Evolutionary conservation across 2,888 invertebrate genomes (phyloP), one percentile per base, ranked within the genome.

Genomic region (Epistrophe grossulariae): DNA sequence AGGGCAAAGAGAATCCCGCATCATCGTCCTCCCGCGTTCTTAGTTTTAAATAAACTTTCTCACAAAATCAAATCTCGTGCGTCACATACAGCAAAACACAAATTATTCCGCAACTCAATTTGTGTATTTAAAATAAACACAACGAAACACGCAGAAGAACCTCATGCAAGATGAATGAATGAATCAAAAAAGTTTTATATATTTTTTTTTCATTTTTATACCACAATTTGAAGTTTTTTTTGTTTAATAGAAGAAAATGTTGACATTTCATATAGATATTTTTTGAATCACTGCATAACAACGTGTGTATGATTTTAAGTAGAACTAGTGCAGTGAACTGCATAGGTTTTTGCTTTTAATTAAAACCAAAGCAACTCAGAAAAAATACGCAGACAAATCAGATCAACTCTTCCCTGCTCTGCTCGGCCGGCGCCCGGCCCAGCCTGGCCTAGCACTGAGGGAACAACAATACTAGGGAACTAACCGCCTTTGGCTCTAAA

Each of bases 321-420:
- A 50, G 24, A 73, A 59, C 40, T 72, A 55, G 81, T 81, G 62
- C 81, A 81, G 68, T 81, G 77, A 81, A 85, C 77, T 81, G 81
- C 78, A 81, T 57, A 73, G 55, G 73, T 78, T 78, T n/a, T 43
- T 57, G 4, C 78, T 85, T 82, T 85, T 78, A 81, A 78, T 85
- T 73, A 85, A 81, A 81, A 77, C 77, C 78, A 81, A 77, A 70
- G 71, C 70, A 74, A 55, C 31, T 74, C 70, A 50, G 57, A 70
- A 64, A n/a, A 70, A 57, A 62, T 43, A 84, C 84, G 77, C 66
- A 80, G 80, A 84, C 77, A 77, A 66, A 80, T 72, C 59, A 72
- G 45, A 80, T 74, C 45, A 43, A 43, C 57, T 10, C 15, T 17
- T 48, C 8, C 13, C 43, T 38, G 11, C 31, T 8, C 45, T 48